Evolutionary conservation across 2,888 invertebrate species (phyloP), one percentile per base, ranked within the genome.

Genomic region (Palloptera scutellata): DNA sequence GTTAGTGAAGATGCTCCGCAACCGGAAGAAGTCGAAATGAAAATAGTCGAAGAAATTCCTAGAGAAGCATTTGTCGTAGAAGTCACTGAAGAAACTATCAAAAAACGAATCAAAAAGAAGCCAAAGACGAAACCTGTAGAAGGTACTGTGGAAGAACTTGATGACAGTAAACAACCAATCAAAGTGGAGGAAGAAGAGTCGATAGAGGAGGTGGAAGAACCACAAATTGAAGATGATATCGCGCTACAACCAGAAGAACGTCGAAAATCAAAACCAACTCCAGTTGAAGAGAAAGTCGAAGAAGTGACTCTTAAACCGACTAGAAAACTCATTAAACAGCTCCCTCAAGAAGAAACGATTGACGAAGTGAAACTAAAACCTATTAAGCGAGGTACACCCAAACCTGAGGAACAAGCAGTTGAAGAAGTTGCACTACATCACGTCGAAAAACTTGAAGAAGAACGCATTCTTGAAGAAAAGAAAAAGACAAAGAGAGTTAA

Each of bases 341-440:
- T 82, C 12, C 81, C 83, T 62, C 83, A 86, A 76, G 82, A 82
- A 57, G 75, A 84, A 41, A 73, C 73, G 17, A 81, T 82, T 62
- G 88, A 88, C 79, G 85, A 87, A 68, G 84, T 88, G 0, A 78
- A 81, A 30, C 80, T 89, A 0, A 88, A 88, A 68, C 88, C 88
- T 1, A 78, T 81, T 11, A 80, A 74, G 59, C 77, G 80, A 1
- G 67, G 64, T 45, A 73, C 76, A 54, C 69, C 75, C 0, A 80
- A 80, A 57, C 78, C 81, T 2, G 78, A 84, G 40, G 81, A 80
- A 9, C 73, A 78, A 17, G 73, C 73, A 67, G 61, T 82, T 2
- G 81, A 83, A 71, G 80, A 80, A 66, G 75, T 81, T n/a, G 72
- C 70, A 8, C 61, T 81, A 48, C 81, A 80, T 40, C 83, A 82